Evolutionary conservation across 2,797 vertebrate genomes (phyloP).

Genomic region (Amphiprion clarkii): DNA sequence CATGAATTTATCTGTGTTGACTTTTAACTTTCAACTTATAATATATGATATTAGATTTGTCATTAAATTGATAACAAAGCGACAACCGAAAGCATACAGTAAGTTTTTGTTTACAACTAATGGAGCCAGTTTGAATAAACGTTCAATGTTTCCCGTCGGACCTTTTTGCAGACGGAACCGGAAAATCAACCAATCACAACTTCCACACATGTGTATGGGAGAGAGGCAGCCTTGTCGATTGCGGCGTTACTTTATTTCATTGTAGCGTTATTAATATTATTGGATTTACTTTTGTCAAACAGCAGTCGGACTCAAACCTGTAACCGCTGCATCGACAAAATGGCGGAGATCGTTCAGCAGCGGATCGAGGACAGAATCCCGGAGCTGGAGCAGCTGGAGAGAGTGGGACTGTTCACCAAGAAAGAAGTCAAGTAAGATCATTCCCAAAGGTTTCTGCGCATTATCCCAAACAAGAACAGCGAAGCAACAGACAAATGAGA

Average conservation of each 20-base stretch:
- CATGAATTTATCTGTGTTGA: too few species aligned
- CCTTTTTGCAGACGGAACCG: constrained; percentile 68
- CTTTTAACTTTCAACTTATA: neutral
- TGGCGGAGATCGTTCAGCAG: constrained; percentile 94
- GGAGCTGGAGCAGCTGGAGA: constrained; percentile 93
- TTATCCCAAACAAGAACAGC: neutral
- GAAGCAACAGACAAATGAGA: neutral
- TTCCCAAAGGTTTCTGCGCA: neutral
- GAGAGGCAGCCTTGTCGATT: fast-evolving
- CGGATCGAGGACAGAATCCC: constrained; percentile 93
- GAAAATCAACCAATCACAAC: constrained; percentile 69
- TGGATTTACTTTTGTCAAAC: neutral
- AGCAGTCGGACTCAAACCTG: neutral
- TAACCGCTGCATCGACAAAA: constrained; percentile 50
- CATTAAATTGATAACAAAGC: neutral
- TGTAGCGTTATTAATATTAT: neutral
- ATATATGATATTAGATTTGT: neutral
- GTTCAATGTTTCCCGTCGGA: constrained; percentile 66
- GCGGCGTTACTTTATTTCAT: fast-evolving
- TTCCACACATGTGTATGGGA: constrained; percentile 76
- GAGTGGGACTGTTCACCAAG: constrained; percentile 92
- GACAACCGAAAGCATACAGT: too few species aligned
- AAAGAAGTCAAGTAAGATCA: constrained; percentile 90
- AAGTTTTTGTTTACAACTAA: neutral
- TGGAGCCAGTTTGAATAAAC: neutral